Base-by-base conservation (phyloP, 2,113 vertebrate species). In the Centrocercus urophasianus region DNA sequence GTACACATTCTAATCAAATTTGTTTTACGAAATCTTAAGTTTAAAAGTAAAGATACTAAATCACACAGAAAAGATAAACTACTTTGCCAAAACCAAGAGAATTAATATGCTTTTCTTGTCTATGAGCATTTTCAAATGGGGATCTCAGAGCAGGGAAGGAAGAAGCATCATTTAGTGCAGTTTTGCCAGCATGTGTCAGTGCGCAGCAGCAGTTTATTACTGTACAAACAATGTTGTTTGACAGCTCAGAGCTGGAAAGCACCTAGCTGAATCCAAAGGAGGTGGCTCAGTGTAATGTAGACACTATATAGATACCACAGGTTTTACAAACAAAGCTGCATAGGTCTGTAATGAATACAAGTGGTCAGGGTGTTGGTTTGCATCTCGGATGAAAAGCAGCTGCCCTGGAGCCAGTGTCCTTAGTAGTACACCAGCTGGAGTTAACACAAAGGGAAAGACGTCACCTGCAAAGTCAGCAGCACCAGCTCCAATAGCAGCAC, bases 381-480 rank as follows among this genome's bases (percentile, higher is more conserved):
- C 38, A 54, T 63, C 79, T 43, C 0, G 0, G 61, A 32, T 61
- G 75, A 64, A 77, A 86, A 89, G 65, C 38, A 77, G 15, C 85
- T 77, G 87, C 85, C 89, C 85, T 83, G 79, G 32, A 81, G 94
- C 91, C 75, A 77, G 1, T 30, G 50, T 67, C 75, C 78, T 56
- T 60, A 59, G 25, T 22, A 5, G 32, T 57, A 8, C 4, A 21
- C 30, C 69, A 70, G 30, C 63, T 54, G n/a, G 12, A 32, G 28
- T 21, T 76, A 93, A 88, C 45, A 42, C 34, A 75, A 69, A 88
- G 40, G 69, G 79, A 91, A 90, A 91, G 60, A 56, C 75, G 76
- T 61, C 82, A 86, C 52, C 85, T 91, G 85, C 65, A 75, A 74
- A 88, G 45, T 64, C 89, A 93, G 65, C 65, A 83, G 48, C 85